A percentile compares a stretch with the other conserved stretches of the same genome.
Conservation (phyloP, 1,140 invertebrate species). For the Drosophila nigromelanica region DNA sequence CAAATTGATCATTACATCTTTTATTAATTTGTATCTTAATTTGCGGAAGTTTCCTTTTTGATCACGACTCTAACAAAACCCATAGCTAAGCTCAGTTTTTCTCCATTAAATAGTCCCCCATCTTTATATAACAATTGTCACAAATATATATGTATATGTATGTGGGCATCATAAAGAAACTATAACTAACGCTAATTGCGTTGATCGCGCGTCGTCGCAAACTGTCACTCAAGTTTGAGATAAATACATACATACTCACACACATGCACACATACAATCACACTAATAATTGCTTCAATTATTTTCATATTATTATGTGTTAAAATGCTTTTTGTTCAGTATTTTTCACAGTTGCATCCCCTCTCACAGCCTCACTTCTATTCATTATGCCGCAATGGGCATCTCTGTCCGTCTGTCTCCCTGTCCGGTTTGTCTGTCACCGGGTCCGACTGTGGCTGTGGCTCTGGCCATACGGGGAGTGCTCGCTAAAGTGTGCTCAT, state of each 20-base stretch:
- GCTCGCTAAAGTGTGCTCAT: slow-evolving; percentile 75
- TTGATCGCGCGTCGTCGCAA: slow-evolving; percentile 47
- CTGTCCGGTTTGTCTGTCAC: slow-evolving; percentile 41
- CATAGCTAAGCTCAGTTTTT: neutral
- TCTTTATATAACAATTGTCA: slow-evolving; percentile 54
- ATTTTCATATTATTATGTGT: slow-evolving; percentile 82
- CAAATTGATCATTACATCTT: too few species aligned
- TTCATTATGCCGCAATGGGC: slow-evolving; percentile 60
- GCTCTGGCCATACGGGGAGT: slow-evolving; percentile 46
- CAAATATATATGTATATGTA: slow-evolving; percentile 1
- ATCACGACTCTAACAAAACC: neutral
- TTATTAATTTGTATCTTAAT: too few species aligned
- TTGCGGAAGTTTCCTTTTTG: too few species aligned
- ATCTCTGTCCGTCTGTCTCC: neutral
- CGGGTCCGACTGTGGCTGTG: slow-evolving; percentile 35
- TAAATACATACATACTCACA: slow-evolving; percentile 19
- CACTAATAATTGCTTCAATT: slow-evolving; percentile 76
- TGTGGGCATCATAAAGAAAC: slow-evolving; percentile 52
- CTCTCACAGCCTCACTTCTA: slow-evolving; percentile 55
- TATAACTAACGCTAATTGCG: slow-evolving; percentile 65
- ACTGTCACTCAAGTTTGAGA: slow-evolving; percentile 20
- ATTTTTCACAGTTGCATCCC: slow-evolving; percentile 45
- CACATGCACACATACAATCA: neutral
- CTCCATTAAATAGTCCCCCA: neutral
- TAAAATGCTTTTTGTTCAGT: slow-evolving; percentile 76